Base-by-base conservation (phyloP, 30 jellyfish, hydroid and myxozoan species). In the Sanderia malayensis region DNA sequence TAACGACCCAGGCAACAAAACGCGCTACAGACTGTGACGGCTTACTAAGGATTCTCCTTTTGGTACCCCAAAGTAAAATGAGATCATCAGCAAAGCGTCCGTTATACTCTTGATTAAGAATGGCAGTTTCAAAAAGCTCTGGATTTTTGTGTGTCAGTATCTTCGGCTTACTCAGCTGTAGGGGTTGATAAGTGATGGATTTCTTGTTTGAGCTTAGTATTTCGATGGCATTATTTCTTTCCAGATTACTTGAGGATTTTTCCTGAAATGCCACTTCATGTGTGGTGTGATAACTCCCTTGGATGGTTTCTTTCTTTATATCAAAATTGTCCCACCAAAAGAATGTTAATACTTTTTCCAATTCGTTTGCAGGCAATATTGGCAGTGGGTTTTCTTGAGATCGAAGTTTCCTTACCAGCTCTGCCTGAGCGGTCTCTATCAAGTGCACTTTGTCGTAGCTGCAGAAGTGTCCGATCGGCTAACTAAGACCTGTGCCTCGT, bases 301-400 rank as follows among this genome's bases (percentile, higher is more conserved):
- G 58, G 23, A 44, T 58, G 23, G 20, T 74, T 32, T 34, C 60
- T 23, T 44, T 69, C 53, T 47, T 49, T 74, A 23, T 45, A 31
- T 46, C 86, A 20, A 53, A 55, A 44, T 58, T 53, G 78, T 73
- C 86, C 78, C 86, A 73, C 86, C 86, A 53, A 37, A 73, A 44
- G 79, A 47, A 72, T 24, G 84, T 72, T 6, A 58, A 79, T 15
- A 73, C 86, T 15, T 30, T 26, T 18, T 28, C 79, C 24, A 22
- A 0, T 26, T 44, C 45, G 34, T 58, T 57, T 53, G 73, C 57
- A 9, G 86, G 76, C 19, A 53, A 23, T 9, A 73, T 53, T 73
- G 86, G 76, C 74, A 73, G 34, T 26, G 86, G 86, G 34, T 73
- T 26, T 29, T 58, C 62, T 26, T 19, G 79, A 31, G 31, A 52